Evolutionary conservation across 2,113 vertebrate species (phyloP).

Genomic region (Petaurus breviceps): DNA sequence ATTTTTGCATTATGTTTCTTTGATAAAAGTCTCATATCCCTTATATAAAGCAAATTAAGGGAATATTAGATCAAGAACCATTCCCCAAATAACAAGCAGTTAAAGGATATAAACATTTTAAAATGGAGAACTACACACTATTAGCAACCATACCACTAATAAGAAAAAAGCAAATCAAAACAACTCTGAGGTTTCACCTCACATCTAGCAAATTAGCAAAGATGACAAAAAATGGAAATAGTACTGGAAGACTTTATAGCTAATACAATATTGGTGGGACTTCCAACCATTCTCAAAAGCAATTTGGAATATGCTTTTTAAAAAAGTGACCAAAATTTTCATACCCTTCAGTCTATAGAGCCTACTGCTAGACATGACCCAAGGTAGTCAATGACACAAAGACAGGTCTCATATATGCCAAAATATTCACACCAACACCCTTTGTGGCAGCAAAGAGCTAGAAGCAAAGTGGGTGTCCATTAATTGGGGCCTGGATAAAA

Average conservation of each 20-base stretch:
- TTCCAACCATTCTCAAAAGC: not conserved
- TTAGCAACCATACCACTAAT: not conserved
- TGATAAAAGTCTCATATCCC: not conserved
- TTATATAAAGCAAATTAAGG: not conserved
- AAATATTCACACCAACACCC: not conserved
- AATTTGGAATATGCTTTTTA: not conserved
- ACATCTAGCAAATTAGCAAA: not conserved
- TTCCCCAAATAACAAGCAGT: not conserved
- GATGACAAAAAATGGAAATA: not conserved
- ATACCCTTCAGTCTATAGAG: not conserved
- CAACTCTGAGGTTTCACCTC: not conserved
- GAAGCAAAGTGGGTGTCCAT: not conserved
- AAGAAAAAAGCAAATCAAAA: not conserved
- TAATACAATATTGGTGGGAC: no score
- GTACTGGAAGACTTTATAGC: not conserved
- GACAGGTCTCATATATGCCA: not conserved
- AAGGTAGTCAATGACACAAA: not conserved
- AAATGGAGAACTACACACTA: not conserved
- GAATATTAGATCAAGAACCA: not conserved
- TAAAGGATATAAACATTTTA: not conserved
- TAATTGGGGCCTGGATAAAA: not conserved
- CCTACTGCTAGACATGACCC: not conserved
- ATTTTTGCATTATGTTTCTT: not conserved
- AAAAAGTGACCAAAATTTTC: not conserved
- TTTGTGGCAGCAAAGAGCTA: not conserved